Evolutionary conservation across 2,888 invertebrate species (phyloP).

Genomic region (Linnaemya vulpina): DNA sequence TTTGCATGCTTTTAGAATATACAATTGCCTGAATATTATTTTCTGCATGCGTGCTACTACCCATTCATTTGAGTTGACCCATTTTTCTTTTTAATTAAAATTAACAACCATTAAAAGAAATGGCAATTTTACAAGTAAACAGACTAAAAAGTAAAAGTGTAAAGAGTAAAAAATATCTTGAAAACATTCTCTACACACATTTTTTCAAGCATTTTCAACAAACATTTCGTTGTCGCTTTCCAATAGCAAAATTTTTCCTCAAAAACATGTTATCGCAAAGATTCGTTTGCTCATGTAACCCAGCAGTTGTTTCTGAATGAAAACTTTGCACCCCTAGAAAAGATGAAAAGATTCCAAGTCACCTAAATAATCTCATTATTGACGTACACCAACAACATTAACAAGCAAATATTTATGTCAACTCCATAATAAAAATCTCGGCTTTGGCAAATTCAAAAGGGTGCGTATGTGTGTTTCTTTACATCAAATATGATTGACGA

Average conservation of each 20-base stretch:
- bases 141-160: too few species aligned
- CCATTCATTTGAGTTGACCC: too few species aligned
- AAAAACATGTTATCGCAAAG: not conserved
- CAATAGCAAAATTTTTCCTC: too few species aligned
- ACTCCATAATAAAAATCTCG: conserved; percentile 8
- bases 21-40: too few species aligned
- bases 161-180: too few species aligned
- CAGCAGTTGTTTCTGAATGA: not conserved
- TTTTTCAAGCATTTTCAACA: not conserved
- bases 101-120: too few species aligned
- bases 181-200: not conserved
- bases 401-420: conserved; percentile 41
- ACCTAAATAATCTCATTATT: conserved; percentile 18
- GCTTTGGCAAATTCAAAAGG: conserved; percentile 25
- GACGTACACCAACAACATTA: conserved; percentile 1
- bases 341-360: not conserved
- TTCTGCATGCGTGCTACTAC: too few species aligned
- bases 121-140: too few species aligned
- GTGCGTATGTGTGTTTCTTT: conserved; percentile 13
- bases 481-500: conserved; percentile 57
- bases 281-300: not conserved
- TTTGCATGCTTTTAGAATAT: too few species aligned
- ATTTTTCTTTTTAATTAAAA: too few species aligned
- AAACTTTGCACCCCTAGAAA: not conserved
- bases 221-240: not conserved